These are phyloP conservation scores for Eristalinus sepulchralis DNA, from an alignment of 2,888 invertebrate genomes.

Conservation along the genomic window DNA sequence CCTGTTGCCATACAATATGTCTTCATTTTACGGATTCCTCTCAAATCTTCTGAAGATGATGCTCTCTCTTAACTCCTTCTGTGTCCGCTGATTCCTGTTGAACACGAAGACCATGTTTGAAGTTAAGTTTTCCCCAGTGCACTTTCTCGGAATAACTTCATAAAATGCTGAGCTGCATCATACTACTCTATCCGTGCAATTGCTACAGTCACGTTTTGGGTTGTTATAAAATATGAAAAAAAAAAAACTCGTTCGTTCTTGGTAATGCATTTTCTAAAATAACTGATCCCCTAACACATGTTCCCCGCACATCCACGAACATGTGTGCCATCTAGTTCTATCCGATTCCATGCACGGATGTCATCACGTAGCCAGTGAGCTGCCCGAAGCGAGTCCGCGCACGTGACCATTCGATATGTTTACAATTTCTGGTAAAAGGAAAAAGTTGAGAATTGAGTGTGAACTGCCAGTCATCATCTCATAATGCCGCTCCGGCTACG, in stretches of 20 bases:
- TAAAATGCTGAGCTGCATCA: background rate
- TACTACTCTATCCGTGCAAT: background rate
- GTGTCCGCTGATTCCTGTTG: no score
- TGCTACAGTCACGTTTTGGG: background rate
- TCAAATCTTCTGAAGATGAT: no score
- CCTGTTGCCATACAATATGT: no score
- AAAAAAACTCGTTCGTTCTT: background rate
- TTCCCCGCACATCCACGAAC: background rate
- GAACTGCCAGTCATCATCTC: background rate
- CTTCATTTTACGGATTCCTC: no score
- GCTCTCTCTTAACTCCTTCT: no score
- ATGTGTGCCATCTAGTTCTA: background rate
- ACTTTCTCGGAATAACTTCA: background rate
- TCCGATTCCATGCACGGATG: background rate
- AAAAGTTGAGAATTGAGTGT: background rate
- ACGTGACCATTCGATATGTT: slow-evolving; percentile 1
- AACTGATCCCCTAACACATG: background rate
- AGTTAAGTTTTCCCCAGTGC: background rate
- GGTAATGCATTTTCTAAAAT: background rate
- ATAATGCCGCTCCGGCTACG: background rate
- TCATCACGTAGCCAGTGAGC: background rate
- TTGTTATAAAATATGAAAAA: background rate
- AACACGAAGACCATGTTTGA: no score
- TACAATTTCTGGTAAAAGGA: background rate
- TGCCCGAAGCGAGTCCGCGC: background rate